Percentiles rank a stretch among this genome's conserved stretches.
Conservation (phyloP, 2,113 vertebrate genomes). For the Mugil cephalus region DNA sequence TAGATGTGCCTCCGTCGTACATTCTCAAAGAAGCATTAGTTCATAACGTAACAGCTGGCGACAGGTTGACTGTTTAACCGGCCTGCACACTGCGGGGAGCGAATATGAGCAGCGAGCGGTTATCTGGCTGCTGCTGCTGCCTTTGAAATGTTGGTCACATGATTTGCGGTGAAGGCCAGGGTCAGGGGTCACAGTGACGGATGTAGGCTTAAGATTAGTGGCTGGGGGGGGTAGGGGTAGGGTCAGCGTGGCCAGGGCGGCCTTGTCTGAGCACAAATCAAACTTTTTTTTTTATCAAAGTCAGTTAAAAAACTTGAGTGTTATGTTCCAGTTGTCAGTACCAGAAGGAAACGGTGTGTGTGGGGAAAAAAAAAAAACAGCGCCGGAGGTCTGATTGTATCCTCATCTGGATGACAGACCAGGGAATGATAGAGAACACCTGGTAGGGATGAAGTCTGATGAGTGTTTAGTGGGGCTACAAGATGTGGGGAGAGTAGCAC, state of each 20-base stretch:
- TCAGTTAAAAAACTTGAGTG: not conserved
- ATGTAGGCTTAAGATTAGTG: conserved; percentile 65
- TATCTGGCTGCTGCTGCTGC: not conserved
- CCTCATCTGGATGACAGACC: conserved; percentile 18
- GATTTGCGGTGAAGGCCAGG: conserved; percentile 57
- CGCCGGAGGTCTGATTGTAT: not conserved
- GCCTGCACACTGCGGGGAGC: not conserved
- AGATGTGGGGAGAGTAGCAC: too few species aligned
- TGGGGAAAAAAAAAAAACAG: conserved; percentile 5
- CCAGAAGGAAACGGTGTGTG: conserved; percentile 4
- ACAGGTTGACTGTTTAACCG: conserved; percentile 14
- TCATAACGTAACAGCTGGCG: conserved; percentile 1
- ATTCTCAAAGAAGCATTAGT: conserved; percentile 15
- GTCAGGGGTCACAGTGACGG: conserved; percentile 65
- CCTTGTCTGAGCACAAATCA: conserved; percentile 46
- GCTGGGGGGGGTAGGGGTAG: conserved; percentile 36
- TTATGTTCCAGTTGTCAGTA: conserved; percentile 19
- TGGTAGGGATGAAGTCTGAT: not conserved
- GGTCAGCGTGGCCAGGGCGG: conserved; percentile 34
- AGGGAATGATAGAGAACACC: conserved; percentile 14
- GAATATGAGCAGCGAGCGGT: conserved; percentile 14
- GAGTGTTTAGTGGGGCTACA: too few species aligned
- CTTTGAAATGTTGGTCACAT: conserved; percentile 64
- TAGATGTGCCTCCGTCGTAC: not conserved
- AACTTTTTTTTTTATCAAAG: conserved; percentile 23